Conservation (phyloP, 1,140 invertebrate genomes). For the Meloidogyne hapla region DNA sequence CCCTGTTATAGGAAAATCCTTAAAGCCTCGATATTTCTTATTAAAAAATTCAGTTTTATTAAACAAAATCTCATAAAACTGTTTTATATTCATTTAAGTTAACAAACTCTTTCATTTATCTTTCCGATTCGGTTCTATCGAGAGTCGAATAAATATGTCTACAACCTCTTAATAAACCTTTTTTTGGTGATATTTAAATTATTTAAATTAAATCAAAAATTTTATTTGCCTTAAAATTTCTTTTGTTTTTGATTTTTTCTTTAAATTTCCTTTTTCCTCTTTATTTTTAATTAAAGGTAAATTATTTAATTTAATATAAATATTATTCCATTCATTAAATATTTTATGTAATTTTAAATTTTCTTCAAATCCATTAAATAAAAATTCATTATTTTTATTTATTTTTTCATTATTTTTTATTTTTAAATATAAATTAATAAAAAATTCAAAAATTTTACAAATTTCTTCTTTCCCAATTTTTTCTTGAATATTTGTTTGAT, state of each 20-base stretch:
- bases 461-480: neutral
- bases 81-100: too few relatives aligned
- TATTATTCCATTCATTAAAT: slow-evolving; percentile 3
- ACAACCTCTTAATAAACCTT: too few relatives aligned
- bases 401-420: slow-evolving; percentile 4
- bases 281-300: neutral
- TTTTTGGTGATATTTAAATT: too few relatives aligned
- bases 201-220: too few relatives aligned
- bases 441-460: neutral
- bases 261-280: neutral
- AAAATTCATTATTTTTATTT: neutral
- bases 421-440: slow-evolving; percentile 4
- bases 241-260: neutral
- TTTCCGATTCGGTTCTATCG: too few relatives aligned
- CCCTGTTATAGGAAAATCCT: too few relatives aligned
- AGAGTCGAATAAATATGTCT: too few relatives aligned
- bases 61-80: too few relatives aligned
- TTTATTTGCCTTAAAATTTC: neutral
- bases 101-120: too few relatives aligned
- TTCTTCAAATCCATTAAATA: neutral
- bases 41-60: too few relatives aligned
- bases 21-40: too few relatives aligned
- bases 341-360: neutral
- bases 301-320: neutral
- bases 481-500: neutral